Evolutionary conservation across 2,797 vertebrate genomes (phyloP).

Genomic region (Pipistrellus pygmaeus): DNA sequence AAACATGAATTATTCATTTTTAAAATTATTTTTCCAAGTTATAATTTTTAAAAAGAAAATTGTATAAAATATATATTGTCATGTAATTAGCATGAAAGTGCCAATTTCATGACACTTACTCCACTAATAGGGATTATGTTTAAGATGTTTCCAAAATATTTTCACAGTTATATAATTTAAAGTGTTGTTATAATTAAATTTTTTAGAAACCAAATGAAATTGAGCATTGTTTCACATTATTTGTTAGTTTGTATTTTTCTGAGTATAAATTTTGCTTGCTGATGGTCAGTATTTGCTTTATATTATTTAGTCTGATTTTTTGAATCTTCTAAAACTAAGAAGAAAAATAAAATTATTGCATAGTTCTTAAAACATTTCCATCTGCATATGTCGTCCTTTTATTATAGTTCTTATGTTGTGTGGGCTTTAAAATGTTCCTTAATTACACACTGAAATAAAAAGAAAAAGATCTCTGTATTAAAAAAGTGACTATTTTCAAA

Average conservation of each 20-base stretch:
- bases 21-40: slow-evolving; percentile 16
- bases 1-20: neutral
- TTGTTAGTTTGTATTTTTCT: neutral
- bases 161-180: neutral
- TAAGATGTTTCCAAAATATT: neutral
- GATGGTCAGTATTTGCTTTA: neutral
- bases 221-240: neutral
- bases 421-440: slow-evolving; percentile 78
- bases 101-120: neutral
- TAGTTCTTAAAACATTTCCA: neutral
- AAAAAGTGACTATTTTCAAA: slow-evolving; percentile 52
- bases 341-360: neutral
- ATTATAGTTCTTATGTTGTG: neutral
- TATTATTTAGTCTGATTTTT: slow-evolving; percentile 2
- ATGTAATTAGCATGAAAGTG: neutral
- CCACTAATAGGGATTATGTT: neutral
- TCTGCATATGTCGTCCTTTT: neutral
- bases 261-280: neutral
- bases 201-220: neutral
- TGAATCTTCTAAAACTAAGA: slow-evolving; percentile 15
- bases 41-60: neutral
- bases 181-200: neutral
- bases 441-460: slow-evolving; percentile 83
- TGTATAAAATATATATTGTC: neutral
- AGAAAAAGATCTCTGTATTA: slow-evolving; percentile 68